A percentile compares a stretch with the other conserved stretches of the same genome.
Conservation (phyloP, 1,140 invertebrate genomes). For the Trichonephila clavipes region DNA sequence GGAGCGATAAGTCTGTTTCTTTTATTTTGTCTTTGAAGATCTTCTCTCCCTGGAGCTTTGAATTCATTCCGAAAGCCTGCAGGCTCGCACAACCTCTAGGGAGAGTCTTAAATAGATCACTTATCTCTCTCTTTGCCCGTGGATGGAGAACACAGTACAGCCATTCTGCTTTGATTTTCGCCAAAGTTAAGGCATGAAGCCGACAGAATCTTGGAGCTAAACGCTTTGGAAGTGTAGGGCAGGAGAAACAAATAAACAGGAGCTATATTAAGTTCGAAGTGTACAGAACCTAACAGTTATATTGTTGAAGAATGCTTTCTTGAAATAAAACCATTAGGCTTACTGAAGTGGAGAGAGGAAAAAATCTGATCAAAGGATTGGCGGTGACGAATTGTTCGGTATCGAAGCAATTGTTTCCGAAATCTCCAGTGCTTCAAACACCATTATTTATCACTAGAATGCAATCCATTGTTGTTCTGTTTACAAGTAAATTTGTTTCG, state of each 20-base stretch:
- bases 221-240: slow-evolving; percentile 23
- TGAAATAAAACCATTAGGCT: slow-evolving; percentile 54
- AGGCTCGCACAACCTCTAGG: slow-evolving; percentile 17
- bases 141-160: slow-evolving; percentile 18
- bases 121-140: slow-evolving; percentile 26
- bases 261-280: slow-evolving; percentile 18
- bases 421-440: neutral
- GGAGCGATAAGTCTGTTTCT: slow-evolving; percentile 58
- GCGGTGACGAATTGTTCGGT: slow-evolving; percentile 18
- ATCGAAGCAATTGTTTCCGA: slow-evolving; percentile 10
- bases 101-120: slow-evolving; percentile 61
- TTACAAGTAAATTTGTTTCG: neutral
- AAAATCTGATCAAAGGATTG: slow-evolving; percentile 31
- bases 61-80: slow-evolving; percentile 43
- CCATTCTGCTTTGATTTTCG: slow-evolving; percentile 35
- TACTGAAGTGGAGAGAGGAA: no score
- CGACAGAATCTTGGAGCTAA: slow-evolving; percentile 31
- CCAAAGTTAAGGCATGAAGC: neutral
- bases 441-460: slow-evolving; percentile 21
- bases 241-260: slow-evolving; percentile 51
- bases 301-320: slow-evolving; percentile 13
- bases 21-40: slow-evolving; percentile 55
- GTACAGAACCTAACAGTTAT: slow-evolving; percentile 24
- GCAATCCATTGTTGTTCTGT: neutral
- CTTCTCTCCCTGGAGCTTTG: slow-evolving; percentile 31